Percentiles rank a stretch among this genome's conserved stretches.
Conservation (phyloP, 2,113 vertebrate species). For the Carlito syrichta region DNA sequence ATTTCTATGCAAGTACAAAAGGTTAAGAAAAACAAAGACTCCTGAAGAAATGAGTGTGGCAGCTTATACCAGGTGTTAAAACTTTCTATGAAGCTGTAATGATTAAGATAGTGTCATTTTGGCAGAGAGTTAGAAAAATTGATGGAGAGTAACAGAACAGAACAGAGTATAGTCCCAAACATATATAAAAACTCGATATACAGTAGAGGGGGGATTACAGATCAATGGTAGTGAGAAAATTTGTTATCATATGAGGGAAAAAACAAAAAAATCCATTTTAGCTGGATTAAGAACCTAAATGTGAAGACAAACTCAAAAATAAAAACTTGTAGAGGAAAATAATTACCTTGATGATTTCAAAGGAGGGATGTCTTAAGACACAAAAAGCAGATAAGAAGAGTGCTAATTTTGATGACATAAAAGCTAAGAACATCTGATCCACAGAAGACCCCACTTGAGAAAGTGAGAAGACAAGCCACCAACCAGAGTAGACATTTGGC, state of each 20-base stretch:
- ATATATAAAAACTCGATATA: background rate
- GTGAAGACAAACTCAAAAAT: background rate
- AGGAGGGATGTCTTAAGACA: background rate
- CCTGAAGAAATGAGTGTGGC: background rate
- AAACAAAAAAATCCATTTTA: background rate
- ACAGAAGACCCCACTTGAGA: background rate
- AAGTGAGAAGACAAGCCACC: background rate
- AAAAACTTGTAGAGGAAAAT: background rate
- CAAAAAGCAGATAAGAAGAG: background rate
- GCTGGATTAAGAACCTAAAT: background rate
- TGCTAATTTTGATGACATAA: background rate
- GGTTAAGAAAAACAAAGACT: background rate
- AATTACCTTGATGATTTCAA: background rate
- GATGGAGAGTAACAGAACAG: background rate
- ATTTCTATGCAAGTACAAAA: background rate
- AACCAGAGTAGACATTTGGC: background rate
- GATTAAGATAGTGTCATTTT: background rate
- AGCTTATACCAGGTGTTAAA: background rate
- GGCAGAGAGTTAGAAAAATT: background rate
- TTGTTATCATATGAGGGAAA: background rate
- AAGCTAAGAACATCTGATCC: background rate
- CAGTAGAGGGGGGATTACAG: background rate
- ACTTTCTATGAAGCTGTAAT: background rate
- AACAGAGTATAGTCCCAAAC: background rate
- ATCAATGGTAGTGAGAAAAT: background rate